Conservation (phyloP, 2,888 invertebrate species). For the Malachius bipustulatus region DNA sequence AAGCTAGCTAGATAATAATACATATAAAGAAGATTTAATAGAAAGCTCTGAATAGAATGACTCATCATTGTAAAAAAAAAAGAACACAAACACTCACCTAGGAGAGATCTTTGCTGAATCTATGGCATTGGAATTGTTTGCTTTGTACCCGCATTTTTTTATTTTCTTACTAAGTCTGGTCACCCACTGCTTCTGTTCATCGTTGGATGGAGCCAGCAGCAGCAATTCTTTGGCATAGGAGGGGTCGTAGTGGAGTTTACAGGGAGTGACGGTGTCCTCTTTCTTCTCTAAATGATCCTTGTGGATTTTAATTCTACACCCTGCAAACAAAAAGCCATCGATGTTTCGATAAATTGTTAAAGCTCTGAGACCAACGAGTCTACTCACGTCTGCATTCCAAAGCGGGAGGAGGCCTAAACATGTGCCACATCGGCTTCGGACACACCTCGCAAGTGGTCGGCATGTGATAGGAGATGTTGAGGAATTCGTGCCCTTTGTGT, state of each 20-base stretch:
- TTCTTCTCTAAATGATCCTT: constrained; percentile 86
- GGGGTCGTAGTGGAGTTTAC: constrained; percentile 93
- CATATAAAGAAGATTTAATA: too few species aligned
- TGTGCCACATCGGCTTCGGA: constrained; percentile 92
- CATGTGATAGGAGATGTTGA: constrained; percentile 94
- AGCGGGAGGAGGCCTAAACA: constrained; percentile 95
- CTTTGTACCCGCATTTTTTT: constrained; percentile 85
- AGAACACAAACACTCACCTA: constrained; percentile 49
- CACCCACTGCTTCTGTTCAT: constrained; percentile 91
- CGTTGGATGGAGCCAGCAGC: constrained; percentile 70
- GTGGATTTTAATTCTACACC: constrained; percentile 95
- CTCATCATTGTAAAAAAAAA: constrained; percentile 25
- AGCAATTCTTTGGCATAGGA: constrained; percentile 88
- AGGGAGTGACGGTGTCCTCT: constrained; percentile 81
- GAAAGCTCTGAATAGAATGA: too few species aligned
- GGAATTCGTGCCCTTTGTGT: constrained; percentile 91
- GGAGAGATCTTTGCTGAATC: constrained; percentile 63
- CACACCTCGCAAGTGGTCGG: constrained; percentile 97
- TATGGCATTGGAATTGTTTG: constrained; percentile 52
- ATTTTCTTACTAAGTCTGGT: constrained; percentile 81
- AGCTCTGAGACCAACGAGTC: constrained; percentile 7
- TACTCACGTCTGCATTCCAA: constrained; percentile 87
- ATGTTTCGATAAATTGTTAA: too few species aligned
- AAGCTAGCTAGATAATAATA: too few species aligned
- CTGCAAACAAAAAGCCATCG: constrained; percentile 39